Percentiles rank a stretch among this genome's conserved stretches.
Conservation (phyloP, 23 tunicate species). For the Trididemnum miniatum region DNA sequence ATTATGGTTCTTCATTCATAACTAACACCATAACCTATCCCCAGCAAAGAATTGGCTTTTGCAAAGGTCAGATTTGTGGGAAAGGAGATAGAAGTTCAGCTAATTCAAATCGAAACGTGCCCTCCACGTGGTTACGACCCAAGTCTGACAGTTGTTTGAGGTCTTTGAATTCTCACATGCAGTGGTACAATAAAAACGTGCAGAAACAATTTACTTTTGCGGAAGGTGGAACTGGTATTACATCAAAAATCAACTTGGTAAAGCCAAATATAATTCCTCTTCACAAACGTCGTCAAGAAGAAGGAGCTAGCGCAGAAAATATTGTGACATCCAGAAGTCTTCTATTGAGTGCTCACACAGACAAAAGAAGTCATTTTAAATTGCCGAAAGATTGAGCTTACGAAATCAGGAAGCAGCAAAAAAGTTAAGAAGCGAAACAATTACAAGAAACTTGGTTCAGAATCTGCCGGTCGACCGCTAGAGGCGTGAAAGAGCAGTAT, state of each 20-base stretch:
- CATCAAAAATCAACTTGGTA: background rate
- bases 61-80: conserved; percentile 9
- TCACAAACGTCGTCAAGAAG: too few relatives aligned
- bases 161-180: background rate
- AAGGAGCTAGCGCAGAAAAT: too few relatives aligned
- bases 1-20: background rate
- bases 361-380: too few relatives aligned
- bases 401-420: too few relatives aligned
- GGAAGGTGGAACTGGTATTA: background rate
- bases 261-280: background rate
- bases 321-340: too few relatives aligned
- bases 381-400: conserved; percentile 6
- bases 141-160: background rate
- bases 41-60: background rate
- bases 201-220: background rate
- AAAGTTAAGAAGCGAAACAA: too few relatives aligned
- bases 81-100: background rate
- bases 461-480: too few relatives aligned
- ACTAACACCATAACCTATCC: background rate
- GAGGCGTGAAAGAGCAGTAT: background rate
- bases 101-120: background rate
- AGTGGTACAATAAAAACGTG: conserved; percentile 10
- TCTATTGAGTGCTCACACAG: too few relatives aligned
- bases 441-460: too few relatives aligned
- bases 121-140: background rate